Conservation (phyloP, 2,888 invertebrate genomes). For the Polyommatus icarus region DNA sequence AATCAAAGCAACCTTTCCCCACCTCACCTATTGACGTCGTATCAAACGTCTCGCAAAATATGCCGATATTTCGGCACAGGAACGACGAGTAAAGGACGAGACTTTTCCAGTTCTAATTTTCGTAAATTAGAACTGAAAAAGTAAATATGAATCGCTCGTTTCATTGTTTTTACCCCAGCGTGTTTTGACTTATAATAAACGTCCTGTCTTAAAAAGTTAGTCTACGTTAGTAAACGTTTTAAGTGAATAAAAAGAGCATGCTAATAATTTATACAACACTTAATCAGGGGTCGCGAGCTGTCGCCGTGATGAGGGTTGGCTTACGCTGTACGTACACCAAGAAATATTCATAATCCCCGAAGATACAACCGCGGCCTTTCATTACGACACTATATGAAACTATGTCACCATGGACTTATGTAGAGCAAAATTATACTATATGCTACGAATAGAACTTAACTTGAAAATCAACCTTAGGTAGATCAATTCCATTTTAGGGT, state of each 20-base stretch:
- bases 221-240: slow-evolving; percentile 16
- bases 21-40: not conserved
- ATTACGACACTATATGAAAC: not conserved
- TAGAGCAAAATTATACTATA: not conserved
- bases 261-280: slow-evolving; percentile 34
- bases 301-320: slow-evolving; percentile 32
- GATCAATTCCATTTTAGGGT: too few relatives aligned
- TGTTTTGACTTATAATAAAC: not conserved
- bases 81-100: too few relatives aligned
- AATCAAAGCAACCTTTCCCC: slow-evolving; percentile 10
- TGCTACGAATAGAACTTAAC: not conserved
- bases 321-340: slow-evolving; percentile 28
- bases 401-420: slow-evolving; percentile 6
- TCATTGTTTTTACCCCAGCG: not conserved
- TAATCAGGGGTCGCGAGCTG: slow-evolving; percentile 30
- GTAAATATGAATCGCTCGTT: not conserved
- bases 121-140: not conserved
- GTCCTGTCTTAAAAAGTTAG: not conserved
- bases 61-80: not conserved
- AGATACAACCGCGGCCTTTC: slow-evolving; percentile 22
- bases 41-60: not conserved
- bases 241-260: slow-evolving; percentile 27
- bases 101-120: too few relatives aligned
- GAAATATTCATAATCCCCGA: slow-evolving; percentile 31
- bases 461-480: too few relatives aligned